Evolutionary conservation across 2,888 invertebrate species (phyloP).

Genomic region (Drosophila stalkeri): DNA sequence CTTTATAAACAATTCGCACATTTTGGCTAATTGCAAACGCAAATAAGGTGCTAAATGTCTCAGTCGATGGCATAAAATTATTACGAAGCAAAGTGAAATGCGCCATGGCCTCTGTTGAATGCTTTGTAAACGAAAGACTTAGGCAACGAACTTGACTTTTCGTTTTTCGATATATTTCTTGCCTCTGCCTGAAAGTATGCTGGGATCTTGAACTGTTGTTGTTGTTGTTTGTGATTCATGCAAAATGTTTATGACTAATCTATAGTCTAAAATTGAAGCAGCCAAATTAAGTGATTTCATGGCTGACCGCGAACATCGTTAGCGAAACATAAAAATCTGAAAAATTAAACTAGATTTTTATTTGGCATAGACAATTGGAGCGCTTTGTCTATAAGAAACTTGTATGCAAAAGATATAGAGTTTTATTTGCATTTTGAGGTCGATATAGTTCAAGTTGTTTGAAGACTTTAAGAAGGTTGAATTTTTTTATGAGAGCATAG

Average conservation of each 20-base stretch:
- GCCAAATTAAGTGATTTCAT: background rate
- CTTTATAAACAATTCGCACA: slow-evolving; percentile 81
- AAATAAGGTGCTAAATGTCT: slow-evolving; percentile 80
- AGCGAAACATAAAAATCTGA: background rate
- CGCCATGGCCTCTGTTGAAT: slow-evolving; percentile 10
- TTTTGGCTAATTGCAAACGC: slow-evolving; percentile 67
- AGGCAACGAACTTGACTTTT: slow-evolving; percentile 58
- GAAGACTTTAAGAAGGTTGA: background rate
- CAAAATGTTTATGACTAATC: background rate
- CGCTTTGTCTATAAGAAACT: background rate
- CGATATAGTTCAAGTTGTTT: background rate
- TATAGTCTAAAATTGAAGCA: background rate
- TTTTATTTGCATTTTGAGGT: background rate
- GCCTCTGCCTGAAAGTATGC: slow-evolving; percentile 37
- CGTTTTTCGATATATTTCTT: background rate
- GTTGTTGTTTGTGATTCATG: slow-evolving; percentile 7
- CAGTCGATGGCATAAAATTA: slow-evolving; percentile 58
- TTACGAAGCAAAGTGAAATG: slow-evolving; percentile 48
- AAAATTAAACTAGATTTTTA: background rate
- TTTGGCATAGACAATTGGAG: background rate
- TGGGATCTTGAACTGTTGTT: rapidly evolving
- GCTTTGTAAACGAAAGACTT: slow-evolving; percentile 58
- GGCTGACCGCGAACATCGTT: background rate
- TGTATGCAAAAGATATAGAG: background rate
- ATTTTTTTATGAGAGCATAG: background rate